Evolutionary conservation across 2,113 vertebrate species (phyloP).

Genomic region (Sturnus vulgaris): DNA sequence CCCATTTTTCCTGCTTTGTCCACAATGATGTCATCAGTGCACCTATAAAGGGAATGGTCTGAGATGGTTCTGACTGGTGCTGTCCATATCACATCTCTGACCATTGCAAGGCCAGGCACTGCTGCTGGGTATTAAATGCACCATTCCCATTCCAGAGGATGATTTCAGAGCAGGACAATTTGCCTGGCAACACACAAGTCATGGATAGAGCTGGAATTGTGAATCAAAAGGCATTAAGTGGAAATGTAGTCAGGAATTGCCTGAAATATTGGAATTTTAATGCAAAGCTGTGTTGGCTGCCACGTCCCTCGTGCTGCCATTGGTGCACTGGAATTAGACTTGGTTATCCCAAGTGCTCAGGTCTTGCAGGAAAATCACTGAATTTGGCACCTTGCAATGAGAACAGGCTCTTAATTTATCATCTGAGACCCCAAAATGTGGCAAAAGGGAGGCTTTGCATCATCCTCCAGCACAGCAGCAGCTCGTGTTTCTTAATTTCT

Average conservation of each 20-base stretch:
- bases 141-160: neutral
- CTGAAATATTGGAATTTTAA: neutral
- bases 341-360: neutral
- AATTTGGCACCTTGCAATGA: neutral
- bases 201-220: neutral
- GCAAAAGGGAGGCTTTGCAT: accelerated
- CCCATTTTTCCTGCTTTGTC: neutral
- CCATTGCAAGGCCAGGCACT: neutral
- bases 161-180: neutral
- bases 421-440: neutral
- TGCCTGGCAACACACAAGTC: neutral
- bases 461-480: neutral
- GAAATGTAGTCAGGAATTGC: neutral
- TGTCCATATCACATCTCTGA: neutral
- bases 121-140: neutral
- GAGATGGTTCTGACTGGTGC: neutral
- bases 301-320: accelerated
- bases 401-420: neutral
- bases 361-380: neutral
- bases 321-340: neutral
- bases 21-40: neutral
- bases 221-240: neutral
- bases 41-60: neutral
- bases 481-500: neutral
- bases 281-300: neutral